These are phyloP conservation scores for Abrostola tripartita DNA, from an alignment of 2,888 invertebrate genomes.

Conservation along the genomic window DNA sequence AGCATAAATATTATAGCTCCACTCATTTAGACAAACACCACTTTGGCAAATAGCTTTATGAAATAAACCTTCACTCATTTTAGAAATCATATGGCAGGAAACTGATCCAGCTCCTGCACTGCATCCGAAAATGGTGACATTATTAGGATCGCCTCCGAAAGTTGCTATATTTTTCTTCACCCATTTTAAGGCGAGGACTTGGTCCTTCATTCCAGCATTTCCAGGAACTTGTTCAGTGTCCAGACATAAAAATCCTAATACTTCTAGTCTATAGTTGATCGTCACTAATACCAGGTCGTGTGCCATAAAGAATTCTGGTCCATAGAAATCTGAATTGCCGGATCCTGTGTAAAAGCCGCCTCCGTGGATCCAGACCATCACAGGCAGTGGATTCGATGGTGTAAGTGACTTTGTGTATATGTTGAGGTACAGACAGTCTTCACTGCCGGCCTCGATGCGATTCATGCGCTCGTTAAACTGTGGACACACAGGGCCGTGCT, in stretches of 20 bases:
- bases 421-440: constrained; percentile 91
- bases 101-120: constrained; percentile 82
- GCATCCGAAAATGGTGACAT: constrained; percentile 83
- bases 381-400: constrained; percentile 68
- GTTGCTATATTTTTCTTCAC: constrained; percentile 78
- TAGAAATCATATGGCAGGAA: constrained; percentile 79
- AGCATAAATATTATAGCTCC: constrained; percentile 77
- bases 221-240: constrained; percentile 83
- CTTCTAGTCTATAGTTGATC: constrained; percentile 84
- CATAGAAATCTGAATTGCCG: constrained; percentile 83
- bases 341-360: constrained; percentile 86
- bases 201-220: constrained; percentile 85
- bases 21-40: constrained; percentile 82
- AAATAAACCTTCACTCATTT: constrained; percentile 80
- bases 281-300: constrained; percentile 82
- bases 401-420: constrained; percentile 86
- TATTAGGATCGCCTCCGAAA: constrained; percentile 81
- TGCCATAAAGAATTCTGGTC: constrained; percentile 83
- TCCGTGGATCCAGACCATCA: constrained; percentile 86
- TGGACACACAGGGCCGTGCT: constrained; percentile 82
- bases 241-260: constrained; percentile 82
- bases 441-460: constrained; percentile 85
- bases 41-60: constrained; percentile 86
- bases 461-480: constrained; percentile 84
- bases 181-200: constrained; percentile 85